A percentile compares a stretch with the other conserved stretches of the same genome.
Evolutionary conservation across 1,140 invertebrate species (phyloP).

Genomic region (Copidosoma floridanum): DNA sequence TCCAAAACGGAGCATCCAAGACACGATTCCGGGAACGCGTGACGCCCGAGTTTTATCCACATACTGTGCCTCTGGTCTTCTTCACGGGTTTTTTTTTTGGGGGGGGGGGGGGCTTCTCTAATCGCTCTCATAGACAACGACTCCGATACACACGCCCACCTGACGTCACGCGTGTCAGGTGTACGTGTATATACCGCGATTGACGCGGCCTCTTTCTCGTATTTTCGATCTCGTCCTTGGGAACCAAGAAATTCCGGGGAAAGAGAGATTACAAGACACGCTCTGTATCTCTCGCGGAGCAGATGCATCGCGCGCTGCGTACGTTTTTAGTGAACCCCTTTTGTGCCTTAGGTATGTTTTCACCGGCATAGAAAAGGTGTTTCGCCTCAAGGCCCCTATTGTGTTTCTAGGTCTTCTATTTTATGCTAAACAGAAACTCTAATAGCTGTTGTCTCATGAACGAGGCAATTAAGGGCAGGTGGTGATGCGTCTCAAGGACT

Average conservation of each 20-base stretch:
- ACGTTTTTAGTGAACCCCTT: slow-evolving; percentile 10
- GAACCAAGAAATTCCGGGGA: no score
- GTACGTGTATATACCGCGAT: slow-evolving; percentile 11
- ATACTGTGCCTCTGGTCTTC: not conserved
- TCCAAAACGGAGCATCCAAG: not conserved
- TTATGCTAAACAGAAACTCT: slow-evolving; percentile 14
- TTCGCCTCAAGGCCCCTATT: no score
- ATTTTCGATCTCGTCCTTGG: no score
- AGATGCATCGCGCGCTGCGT: slow-evolving; percentile 11
- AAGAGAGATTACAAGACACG: no score
- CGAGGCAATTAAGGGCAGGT: no score
- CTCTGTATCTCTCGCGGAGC: not conserved
- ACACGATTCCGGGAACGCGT: not conserved
- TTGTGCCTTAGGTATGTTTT: no score
- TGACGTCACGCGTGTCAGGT: slow-evolving; percentile 27
- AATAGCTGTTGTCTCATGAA: no score
- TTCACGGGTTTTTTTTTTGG: no score
- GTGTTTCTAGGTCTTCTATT: slow-evolving; percentile 1
- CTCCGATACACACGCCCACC: slow-evolving; percentile 6
- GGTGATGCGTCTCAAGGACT: no score
- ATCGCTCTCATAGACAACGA: not conserved
- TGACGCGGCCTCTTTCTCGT: not conserved
- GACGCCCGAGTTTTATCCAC: no score
- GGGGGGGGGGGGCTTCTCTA: no score
- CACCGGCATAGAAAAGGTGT: no score